These are phyloP conservation scores for Myrmecobius fasciatus DNA, from an alignment of 2,113 vertebrate species.

Conservation along the genomic window DNA sequence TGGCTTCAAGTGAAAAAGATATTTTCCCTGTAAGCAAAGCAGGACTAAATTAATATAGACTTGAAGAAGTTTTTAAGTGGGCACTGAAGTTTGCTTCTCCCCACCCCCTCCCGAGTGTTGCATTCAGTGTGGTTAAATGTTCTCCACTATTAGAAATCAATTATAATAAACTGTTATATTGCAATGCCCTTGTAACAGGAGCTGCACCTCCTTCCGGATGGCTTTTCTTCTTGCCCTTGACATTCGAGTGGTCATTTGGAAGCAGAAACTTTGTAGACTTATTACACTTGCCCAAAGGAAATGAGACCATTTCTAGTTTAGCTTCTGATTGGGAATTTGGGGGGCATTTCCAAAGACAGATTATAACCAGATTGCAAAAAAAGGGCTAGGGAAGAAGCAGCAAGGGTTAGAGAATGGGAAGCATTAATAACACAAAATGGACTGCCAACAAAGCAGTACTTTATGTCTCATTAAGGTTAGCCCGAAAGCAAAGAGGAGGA, in stretches of 20 bases:
- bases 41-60: constrained; percentile 69
- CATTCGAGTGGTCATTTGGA: constrained; percentile 3
- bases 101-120: not conserved
- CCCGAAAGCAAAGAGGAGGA: constrained; percentile 17
- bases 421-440: not conserved
- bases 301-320: not conserved
- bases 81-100: constrained; percentile 51
- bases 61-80: constrained; percentile 71
- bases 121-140: not conserved
- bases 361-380: not conserved
- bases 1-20: constrained; percentile 72
- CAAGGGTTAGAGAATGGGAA: not conserved
- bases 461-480: not conserved
- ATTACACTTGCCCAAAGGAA: not conserved
- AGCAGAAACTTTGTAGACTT: constrained; percentile 17
- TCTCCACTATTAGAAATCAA: constrained; percentile 55
- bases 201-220: constrained; percentile 34
- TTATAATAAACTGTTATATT: not conserved
- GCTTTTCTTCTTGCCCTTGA: constrained; percentile 63
- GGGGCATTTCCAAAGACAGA: not conserved
- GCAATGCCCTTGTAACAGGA: not conserved
- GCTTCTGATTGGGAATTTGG: not conserved
- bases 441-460: not conserved
- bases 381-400: not conserved
- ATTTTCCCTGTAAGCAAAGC: constrained; percentile 68